phyloP scores from a whole-genome alignment of 2,888 invertebrate genomes.

The Branchinecta sandiegonensis region DNA sequence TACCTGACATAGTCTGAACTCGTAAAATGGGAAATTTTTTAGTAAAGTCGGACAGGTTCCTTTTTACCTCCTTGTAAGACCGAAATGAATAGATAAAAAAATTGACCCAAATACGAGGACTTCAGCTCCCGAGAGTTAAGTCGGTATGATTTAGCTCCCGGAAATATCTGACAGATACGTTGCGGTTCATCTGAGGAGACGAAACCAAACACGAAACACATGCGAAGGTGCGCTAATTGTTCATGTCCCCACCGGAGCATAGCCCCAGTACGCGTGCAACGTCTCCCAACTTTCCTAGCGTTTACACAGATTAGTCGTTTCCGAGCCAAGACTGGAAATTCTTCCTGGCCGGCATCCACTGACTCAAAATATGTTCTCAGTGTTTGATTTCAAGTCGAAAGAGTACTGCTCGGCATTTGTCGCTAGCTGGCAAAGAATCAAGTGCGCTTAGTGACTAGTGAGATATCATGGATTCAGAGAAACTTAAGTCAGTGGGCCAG shows the following conservation, averaged over 20 bases:
- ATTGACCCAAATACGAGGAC: no score
- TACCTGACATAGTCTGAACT: no score
- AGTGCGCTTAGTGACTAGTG: neutral
- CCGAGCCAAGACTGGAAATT: conserved; percentile 4
- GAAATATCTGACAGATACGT: no score
- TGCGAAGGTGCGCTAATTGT: neutral
- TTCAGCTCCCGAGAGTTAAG: no score
- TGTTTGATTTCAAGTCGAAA: conserved; percentile 4
- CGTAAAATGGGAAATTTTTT: no score
- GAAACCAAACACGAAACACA: neutral
- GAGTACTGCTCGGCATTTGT: conserved; percentile 1
- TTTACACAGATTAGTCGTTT: conserved; percentile 15
- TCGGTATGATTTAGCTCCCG: no score
- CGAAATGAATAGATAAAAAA: no score
- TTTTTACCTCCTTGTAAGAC: no score
- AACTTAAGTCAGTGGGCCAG: neutral
- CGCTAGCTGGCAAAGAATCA: neutral
- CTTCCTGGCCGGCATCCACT: conserved; percentile 14
- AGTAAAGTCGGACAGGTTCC: no score
- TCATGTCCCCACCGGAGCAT: neutral
- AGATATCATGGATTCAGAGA: neutral
- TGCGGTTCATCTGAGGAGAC: no score
- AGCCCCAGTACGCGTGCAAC: conserved; percentile 11
- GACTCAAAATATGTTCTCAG: conserved; percentile 4
- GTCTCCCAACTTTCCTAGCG: conserved; percentile 4